Conservation (phyloP, 2,797 vertebrate species). For the Cynodonichthys magdalenae region DNA sequence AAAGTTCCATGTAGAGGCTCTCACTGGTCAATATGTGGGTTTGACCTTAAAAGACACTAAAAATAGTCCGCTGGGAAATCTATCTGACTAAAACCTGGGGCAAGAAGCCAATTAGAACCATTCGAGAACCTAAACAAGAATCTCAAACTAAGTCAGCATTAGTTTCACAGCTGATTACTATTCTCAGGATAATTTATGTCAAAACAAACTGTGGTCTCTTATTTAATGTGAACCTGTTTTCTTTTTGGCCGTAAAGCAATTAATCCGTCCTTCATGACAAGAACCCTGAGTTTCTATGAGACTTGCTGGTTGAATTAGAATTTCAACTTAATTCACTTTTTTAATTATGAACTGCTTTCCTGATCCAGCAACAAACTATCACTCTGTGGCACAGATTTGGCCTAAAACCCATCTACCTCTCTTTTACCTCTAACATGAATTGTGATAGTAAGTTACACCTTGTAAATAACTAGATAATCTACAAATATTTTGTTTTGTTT, state of each 20-base stretch:
- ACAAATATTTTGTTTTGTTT: no score
- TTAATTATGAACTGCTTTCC: neutral
- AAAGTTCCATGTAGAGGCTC: neutral
- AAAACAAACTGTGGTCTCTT: neutral
- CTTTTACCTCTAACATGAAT: no score
- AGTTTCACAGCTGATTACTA: conserved; percentile 6
- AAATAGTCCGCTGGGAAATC: neutral
- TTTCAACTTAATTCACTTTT: neutral
- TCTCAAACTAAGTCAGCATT: neutral
- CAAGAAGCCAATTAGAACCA: neutral
- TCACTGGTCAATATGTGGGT: neutral
- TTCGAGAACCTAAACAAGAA: neutral
- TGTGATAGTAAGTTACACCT: no score
- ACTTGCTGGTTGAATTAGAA: neutral
- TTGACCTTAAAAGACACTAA: neutral
- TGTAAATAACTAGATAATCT: no score
- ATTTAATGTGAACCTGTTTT: neutral
- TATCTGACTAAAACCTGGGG: neutral
- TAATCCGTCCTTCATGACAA: conserved; percentile 6
- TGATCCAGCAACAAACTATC: no score
- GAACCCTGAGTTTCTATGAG: neutral
- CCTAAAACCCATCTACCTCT: no score
- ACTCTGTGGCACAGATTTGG: no score
- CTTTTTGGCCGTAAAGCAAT: neutral
- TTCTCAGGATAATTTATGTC: neutral